Evolutionary conservation across 2,113 vertebrate genomes (phyloP).

Genomic region (Sebastes schlegelii): DNA sequence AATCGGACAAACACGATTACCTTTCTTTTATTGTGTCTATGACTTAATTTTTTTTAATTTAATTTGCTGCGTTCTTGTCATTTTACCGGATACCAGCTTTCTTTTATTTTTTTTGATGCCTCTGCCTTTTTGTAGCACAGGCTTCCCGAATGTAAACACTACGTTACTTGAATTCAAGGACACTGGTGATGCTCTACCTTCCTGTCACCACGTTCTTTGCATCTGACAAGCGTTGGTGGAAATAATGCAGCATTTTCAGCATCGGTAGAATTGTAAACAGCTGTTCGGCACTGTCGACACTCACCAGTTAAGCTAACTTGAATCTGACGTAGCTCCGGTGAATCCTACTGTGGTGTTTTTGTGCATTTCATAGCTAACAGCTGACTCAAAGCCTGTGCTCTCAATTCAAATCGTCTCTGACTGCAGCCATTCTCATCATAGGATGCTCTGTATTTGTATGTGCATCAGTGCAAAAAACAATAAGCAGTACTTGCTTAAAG

Average conservation of each 20-base stretch:
- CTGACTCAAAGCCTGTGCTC: slow-evolving; percentile 32
- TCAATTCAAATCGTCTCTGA: slow-evolving; percentile 14
- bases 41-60: slow-evolving; percentile 30
- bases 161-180: slow-evolving; percentile 4
- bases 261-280: slow-evolving; percentile 16
- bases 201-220: slow-evolving; percentile 7
- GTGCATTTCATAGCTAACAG: slow-evolving; percentile 25
- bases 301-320: slow-evolving; percentile 49
- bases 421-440: slow-evolving; percentile 21
- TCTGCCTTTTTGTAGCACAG: slow-evolving; percentile 19
- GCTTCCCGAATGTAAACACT: slow-evolving; percentile 30
- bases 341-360: slow-evolving; percentile 7
- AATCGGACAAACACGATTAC: slow-evolving; percentile 73
- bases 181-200: slow-evolving; percentile 23
- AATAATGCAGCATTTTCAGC: slow-evolving; percentile 41
- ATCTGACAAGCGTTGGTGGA: slow-evolving; percentile 22
- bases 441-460: slow-evolving; percentile 1
- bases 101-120: slow-evolving; percentile 8
- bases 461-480: slow-evolving; percentile 38
- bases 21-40: slow-evolving; percentile 53
- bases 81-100: slow-evolving; percentile 33
- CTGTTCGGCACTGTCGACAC: slow-evolving; percentile 12
- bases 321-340: slow-evolving; percentile 15
- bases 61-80: slow-evolving; percentile 31
- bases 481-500: slow-evolving; percentile 34